Conservation (phyloP, 2,113 vertebrate genomes). For the Condylura cristata region DNA sequence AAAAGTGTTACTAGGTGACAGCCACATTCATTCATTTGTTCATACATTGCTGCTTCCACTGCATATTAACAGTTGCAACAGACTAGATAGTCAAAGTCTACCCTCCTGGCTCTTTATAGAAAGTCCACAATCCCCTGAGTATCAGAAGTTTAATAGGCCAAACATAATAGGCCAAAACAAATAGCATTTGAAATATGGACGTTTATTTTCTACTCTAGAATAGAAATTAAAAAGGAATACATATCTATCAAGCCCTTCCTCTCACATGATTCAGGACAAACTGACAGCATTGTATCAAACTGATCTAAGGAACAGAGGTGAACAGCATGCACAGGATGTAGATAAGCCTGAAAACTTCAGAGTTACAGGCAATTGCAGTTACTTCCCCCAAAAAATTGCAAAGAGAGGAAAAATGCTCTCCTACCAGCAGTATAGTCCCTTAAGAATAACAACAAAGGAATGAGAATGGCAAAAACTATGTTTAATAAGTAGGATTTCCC, state of each 20-base stretch:
- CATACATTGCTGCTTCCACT: not conserved
- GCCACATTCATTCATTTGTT: not conserved
- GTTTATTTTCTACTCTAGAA: conserved; percentile 13
- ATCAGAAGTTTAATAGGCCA: not conserved
- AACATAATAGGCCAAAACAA: not conserved
- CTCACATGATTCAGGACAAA: not conserved
- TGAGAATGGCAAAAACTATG: not conserved
- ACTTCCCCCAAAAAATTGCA: not conserved
- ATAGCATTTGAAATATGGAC: not conserved
- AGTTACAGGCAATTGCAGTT: not conserved
- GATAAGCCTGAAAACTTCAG: not conserved
- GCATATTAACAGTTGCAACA: not conserved
- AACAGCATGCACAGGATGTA: not conserved
- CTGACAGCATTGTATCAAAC: not conserved
- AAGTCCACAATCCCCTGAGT: not conserved
- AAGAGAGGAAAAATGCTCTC: not conserved
- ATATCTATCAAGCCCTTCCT: not conserved
- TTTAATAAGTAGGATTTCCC: not conserved
- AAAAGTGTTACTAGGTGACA: not conserved
- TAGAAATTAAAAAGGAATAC: not conserved
- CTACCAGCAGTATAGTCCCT: not conserved
- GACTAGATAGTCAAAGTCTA: not conserved
- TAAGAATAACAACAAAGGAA: not conserved
- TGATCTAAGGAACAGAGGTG: not conserved
- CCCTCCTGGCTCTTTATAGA: not conserved